A percentile compares a stretch with the other conserved stretches of the same genome.
phyloP scores from a whole-genome alignment of 2,113 vertebrate genomes.

The Gorsachius goisagi region DNA sequence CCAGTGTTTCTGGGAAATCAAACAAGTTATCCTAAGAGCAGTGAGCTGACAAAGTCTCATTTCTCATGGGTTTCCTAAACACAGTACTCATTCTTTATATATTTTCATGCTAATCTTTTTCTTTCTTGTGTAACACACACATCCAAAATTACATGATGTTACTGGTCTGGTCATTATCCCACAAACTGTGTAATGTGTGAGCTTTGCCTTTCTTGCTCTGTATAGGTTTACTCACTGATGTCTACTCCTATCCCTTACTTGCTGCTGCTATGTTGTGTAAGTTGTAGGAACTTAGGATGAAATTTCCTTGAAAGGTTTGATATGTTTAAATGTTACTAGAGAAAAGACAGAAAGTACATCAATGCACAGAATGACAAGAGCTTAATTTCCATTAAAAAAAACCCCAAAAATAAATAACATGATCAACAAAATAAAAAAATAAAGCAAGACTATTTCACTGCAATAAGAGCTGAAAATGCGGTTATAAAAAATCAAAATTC shows the following conservation, averaged over 20 bases:
- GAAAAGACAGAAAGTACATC: not conserved
- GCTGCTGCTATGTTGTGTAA: not conserved
- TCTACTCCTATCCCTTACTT: not conserved
- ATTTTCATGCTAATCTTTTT: not conserved
- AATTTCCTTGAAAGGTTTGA: not conserved
- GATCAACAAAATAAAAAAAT: not conserved
- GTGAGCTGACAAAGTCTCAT: not conserved
- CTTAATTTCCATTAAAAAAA: not conserved
- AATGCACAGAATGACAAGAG: not conserved
- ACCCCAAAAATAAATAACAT: not conserved
- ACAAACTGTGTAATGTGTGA: accelerated
- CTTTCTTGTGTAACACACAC: not conserved
- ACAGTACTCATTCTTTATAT: not conserved
- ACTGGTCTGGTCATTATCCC: not conserved
- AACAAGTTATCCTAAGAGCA: not conserved
- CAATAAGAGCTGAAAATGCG: not conserved
- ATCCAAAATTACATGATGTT: not conserved
- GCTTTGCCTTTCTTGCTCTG: not conserved
- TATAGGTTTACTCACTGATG: not conserved
- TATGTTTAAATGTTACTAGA: not conserved
- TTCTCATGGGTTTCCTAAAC: not conserved
- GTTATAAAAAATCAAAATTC: not conserved
- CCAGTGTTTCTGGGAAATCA: not conserved
- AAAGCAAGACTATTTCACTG: not conserved
- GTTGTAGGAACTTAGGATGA: not conserved